Conservation (phyloP, 2,797 vertebrate species). For the Decapterus maruadsi region DNA sequence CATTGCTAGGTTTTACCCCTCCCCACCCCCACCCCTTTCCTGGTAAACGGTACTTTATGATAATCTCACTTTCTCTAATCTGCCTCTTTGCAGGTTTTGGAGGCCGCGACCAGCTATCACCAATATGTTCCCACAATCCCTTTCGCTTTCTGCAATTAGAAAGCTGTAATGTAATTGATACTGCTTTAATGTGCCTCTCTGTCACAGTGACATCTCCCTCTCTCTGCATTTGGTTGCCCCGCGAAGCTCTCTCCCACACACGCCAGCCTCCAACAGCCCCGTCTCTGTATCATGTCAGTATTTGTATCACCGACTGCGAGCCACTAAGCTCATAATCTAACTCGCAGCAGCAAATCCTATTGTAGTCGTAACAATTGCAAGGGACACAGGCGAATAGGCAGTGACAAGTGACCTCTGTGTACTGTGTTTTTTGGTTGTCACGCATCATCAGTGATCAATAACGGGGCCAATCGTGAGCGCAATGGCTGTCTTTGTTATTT, state of each 20-base stretch:
- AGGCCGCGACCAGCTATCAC: slow-evolving; percentile 32
- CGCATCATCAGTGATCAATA: slow-evolving; percentile 67
- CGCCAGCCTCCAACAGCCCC: slow-evolving; percentile 24
- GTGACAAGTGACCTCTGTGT: slow-evolving; percentile 64
- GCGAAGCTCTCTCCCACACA: slow-evolving; percentile 35
- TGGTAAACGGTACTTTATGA: not conserved
- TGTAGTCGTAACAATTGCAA: slow-evolving; percentile 50
- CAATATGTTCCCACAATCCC: slow-evolving; percentile 37
- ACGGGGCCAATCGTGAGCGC: slow-evolving; percentile 53
- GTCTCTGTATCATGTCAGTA: slow-evolving; percentile 52
- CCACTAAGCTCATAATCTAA: slow-evolving; percentile 74
- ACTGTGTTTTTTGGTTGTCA: slow-evolving; percentile 51
- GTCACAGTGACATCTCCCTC: slow-evolving; percentile 28
- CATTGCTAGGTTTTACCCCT: slow-evolving; percentile 28
- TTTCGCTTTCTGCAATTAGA: slow-evolving; percentile 46
- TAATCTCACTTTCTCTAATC: slow-evolving; percentile 61
- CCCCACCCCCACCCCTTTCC: not conserved
- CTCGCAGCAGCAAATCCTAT: slow-evolving; percentile 57
- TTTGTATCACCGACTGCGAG: slow-evolving; percentile 47
- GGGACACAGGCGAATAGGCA: slow-evolving; percentile 32
- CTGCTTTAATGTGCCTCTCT: slow-evolving; percentile 51
- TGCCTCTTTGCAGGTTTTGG: slow-evolving; percentile 43
- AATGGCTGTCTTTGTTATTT: slow-evolving; percentile 61
- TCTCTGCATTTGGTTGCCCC: not conserved
- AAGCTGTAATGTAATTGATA: slow-evolving; percentile 61